A percentile compares a stretch with the other conserved stretches of the same genome.
Evolutionary conservation across 37 sponge, comb jelly and placozoan genomes (phyloP).

Genomic region (Petrosia ficiformis): DNA sequence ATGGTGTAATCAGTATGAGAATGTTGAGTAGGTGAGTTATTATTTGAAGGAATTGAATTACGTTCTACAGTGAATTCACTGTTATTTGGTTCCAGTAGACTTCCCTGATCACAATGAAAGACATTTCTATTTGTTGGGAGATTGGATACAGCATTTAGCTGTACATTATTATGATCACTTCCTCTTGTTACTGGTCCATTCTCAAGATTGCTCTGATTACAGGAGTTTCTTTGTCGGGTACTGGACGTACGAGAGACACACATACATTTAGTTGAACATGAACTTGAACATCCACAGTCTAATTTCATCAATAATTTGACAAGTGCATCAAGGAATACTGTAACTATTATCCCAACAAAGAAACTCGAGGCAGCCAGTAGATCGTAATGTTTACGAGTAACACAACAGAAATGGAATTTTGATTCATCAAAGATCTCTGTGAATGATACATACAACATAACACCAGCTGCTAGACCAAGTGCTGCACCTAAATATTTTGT

Average conservation of each 20-base stretch:
- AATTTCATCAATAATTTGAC: slow-evolving; percentile 26
- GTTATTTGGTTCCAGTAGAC: background rate
- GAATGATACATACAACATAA: slow-evolving; percentile 71
- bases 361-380: slow-evolving; percentile 31
- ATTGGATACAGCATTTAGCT: background rate
- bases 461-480: slow-evolving; percentile 64
- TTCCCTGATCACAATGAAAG: background rate
- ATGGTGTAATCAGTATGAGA: background rate
- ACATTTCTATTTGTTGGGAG: background rate
- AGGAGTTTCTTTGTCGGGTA: background rate
- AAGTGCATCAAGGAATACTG: slow-evolving; percentile 38
- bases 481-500: slow-evolving; percentile 25
- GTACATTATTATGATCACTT: background rate
- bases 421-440: slow-evolving; percentile 57
- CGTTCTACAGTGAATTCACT: background rate
- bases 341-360: slow-evolving; percentile 65
- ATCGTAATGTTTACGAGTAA: slow-evolving; percentile 19
- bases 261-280: no score
- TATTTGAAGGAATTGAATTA: background rate
- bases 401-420: slow-evolving; percentile 55
- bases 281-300: slow-evolving; percentile 33
- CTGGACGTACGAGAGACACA: background rate
- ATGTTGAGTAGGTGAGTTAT: background rate
- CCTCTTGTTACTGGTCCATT: no score
- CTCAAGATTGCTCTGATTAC: background rate